Evolutionary conservation across 2,888 invertebrate species (phyloP).

Genomic region (Megastigmus dorsalis): DNA sequence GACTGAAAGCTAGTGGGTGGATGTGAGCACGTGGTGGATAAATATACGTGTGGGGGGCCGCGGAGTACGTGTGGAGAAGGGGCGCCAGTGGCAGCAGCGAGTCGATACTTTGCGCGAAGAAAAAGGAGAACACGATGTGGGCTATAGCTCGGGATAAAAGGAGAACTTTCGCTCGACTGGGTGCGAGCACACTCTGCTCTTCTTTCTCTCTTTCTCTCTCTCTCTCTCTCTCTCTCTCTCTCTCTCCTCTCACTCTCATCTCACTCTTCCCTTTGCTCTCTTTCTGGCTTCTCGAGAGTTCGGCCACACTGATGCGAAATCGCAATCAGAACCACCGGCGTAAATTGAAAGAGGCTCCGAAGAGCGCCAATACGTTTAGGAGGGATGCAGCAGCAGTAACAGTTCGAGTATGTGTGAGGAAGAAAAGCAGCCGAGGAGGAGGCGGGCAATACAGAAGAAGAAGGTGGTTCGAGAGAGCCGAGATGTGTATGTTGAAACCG

Average conservation of each 20-base stretch:
- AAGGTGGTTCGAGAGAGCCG: too few species aligned
- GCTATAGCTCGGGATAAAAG: slow-evolving; percentile 22
- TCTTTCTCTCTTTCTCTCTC: not conserved
- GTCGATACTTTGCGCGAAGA: slow-evolving; percentile 15
- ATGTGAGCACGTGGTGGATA: too few species aligned
- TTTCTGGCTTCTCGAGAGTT: too few species aligned
- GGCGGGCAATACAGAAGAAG: not conserved
- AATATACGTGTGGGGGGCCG: too few species aligned
- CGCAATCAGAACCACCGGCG: slow-evolving; percentile 33
- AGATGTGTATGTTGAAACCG: slow-evolving; percentile 30
- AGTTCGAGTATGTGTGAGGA: too few species aligned
- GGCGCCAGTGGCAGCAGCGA: not conserved
- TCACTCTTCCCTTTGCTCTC: too few species aligned
- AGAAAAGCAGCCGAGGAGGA: not conserved
- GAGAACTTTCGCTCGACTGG: not conserved
- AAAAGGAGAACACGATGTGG: slow-evolving; percentile 12
- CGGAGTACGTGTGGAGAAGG: too few species aligned
- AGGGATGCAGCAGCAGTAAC: too few species aligned
- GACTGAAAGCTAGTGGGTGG: too few species aligned
- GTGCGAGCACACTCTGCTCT: not conserved
- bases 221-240: not conserved
- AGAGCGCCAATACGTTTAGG: not conserved
- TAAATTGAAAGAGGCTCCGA: slow-evolving; percentile 31
- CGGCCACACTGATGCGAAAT: slow-evolving; percentile 14
- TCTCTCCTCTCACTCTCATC: too few species aligned